Conservation (phyloP, 2,888 invertebrate species). For the Leucozona laternaria region DNA sequence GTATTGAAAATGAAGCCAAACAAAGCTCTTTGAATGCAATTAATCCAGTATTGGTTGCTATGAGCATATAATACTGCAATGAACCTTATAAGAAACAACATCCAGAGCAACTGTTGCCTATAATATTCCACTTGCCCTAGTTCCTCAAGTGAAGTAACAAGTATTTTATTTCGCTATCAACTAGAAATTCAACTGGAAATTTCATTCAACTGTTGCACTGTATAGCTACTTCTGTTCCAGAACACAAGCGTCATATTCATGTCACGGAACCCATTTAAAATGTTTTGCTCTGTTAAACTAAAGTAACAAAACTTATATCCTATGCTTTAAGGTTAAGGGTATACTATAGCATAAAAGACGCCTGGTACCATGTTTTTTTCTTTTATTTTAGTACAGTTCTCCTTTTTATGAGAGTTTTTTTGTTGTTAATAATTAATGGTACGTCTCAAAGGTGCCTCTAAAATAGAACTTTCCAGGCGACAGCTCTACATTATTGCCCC, state of each 20-base stretch:
- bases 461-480: conserved; percentile 40
- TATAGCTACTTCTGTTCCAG: conserved; percentile 55
- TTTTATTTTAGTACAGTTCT: conserved; percentile 24
- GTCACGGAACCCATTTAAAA: conserved; percentile 43
- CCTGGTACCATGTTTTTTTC: conserved; percentile 25
- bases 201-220: conserved; percentile 67
- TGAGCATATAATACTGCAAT: background rate
- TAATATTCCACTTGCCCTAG: conserved; percentile 32
- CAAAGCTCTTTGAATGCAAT: background rate
- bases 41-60: background rate
- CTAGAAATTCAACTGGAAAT: conserved; percentile 43
- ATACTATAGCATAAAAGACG: conserved; percentile 41
- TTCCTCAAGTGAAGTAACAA: conserved; percentile 54
- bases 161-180: conserved; percentile 52
- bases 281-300: conserved; percentile 38
- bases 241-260: conserved; percentile 40
- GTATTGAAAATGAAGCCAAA: background rate
- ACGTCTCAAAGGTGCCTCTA: conserved; percentile 44
- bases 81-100: background rate
- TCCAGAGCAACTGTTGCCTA: conserved; percentile 22
- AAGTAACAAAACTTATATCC: conserved; percentile 33
- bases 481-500: conserved; percentile 30
- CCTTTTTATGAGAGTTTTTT: conserved; percentile 39
- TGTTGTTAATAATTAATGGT: conserved; percentile 64
- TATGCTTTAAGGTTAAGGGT: conserved; percentile 58